These are phyloP conservation scores for Portunus trituberculatus DNA, from an alignment of 1,140 invertebrate genomes.

Conservation along the genomic window DNA sequence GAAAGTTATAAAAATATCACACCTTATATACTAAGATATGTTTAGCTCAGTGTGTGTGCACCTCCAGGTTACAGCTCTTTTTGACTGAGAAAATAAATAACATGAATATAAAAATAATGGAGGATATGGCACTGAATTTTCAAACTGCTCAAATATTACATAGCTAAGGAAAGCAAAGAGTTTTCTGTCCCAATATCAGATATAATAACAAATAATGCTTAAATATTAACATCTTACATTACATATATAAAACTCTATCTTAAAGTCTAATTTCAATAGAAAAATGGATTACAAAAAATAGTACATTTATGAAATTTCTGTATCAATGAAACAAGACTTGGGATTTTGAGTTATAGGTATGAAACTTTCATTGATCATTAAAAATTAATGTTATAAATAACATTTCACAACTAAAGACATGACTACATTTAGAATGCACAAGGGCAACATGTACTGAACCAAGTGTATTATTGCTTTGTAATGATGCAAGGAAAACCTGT, in stretches of 20 bases:
- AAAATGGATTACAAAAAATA: neutral
- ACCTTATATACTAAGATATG: conserved; percentile 61
- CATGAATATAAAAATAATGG: conserved; percentile 40
- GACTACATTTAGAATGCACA: neutral
- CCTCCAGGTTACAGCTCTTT: neutral
- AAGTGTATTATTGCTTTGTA: neutral
- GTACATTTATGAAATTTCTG: neutral
- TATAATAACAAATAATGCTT: neutral
- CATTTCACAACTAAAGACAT: neutral
- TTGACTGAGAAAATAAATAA: conserved; percentile 44
- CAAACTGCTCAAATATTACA: neutral
- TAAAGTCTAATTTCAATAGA: neutral
- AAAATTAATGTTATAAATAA: neutral
- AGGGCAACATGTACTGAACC: neutral
- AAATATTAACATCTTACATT: neutral
- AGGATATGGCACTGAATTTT: conserved; percentile 47
- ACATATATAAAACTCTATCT: neutral
- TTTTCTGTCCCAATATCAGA: neutral
- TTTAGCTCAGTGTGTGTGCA: conserved; percentile 41
- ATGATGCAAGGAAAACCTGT: no score
- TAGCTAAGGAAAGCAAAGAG: neutral
- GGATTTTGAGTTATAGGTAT: neutral
- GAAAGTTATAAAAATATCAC: conserved; percentile 68
- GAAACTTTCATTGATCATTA: neutral
- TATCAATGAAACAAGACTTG: neutral